Evolutionary conservation across 2,888 invertebrate genomes (phyloP), one percentile per base, ranked within the genome.

Genomic region (Drosophila recens): DNA sequence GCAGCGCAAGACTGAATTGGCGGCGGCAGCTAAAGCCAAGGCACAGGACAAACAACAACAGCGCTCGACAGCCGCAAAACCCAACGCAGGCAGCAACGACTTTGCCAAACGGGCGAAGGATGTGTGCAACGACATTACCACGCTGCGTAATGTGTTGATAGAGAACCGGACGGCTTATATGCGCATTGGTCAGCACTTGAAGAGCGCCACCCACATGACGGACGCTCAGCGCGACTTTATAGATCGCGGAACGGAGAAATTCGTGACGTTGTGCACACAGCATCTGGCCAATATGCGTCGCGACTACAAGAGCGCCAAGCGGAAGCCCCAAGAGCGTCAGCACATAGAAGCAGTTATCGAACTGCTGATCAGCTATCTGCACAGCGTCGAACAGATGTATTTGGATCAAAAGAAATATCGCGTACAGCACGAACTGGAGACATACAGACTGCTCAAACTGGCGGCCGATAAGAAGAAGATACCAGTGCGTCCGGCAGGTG

Each of bases 121-220:
- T 90, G 95, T 97, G 63, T 94, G 96, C 67, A 94, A 94, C 53
- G 97, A 97, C 92, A 96, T 98, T 65, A 95, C 96, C 1, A 95
- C 95, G 80, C 93, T 98, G 56, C 95, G 96, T 45, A 96, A 96
- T 90, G 96, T 98, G 87, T 93, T 98, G 15, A 87, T 96, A 17
- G 96, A 98, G 84, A 97, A 98, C 91, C 95, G 97, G 73, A 95
- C 96, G 73, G 96, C 96, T 20, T 98, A 98, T 92, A 94, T 98
- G 85, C 97, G 97, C 92, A 96, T 97, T 72, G 95, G 95, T 1
- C 95, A 95, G 90, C 95, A 95, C 90, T 92, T 95, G 30, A 94
- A 95, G 30, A 95, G 95, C 45, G 95, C 95, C 71, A 94, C 95
- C 13, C 93, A 93, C 51, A 97, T 98, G 96, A 95, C 95, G 0